Evolutionary conservation across 2,797 vertebrate genomes (phyloP).

Genomic region (Argentina silus): DNA sequence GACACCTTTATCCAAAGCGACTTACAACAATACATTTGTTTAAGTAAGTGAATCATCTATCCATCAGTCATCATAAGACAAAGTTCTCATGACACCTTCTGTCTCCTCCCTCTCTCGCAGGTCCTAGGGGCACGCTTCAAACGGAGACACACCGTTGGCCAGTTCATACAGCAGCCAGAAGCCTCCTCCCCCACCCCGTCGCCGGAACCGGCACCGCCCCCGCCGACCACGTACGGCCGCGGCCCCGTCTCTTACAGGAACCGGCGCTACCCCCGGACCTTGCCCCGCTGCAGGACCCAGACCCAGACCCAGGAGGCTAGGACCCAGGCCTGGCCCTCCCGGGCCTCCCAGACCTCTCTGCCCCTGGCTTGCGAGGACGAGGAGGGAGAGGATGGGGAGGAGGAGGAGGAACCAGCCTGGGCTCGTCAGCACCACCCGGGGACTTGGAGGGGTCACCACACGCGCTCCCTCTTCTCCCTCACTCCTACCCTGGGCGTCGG

Average conservation of each 20-base stretch:
- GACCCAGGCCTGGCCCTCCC: constrained; percentile 39
- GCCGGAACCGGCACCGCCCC: constrained; percentile 48
- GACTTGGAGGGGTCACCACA: constrained; percentile 75
- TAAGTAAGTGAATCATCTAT: too few relatives aligned
- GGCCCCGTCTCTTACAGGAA: constrained; percentile 57
- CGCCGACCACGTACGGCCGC: constrained; percentile 46
- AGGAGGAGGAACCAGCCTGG: constrained; percentile 47
- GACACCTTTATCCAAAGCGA: too few relatives aligned
- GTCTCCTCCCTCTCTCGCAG: constrained; percentile 45
- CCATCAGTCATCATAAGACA: too few relatives aligned
- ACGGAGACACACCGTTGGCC: constrained; percentile 67
- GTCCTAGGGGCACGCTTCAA: constrained; percentile 58
- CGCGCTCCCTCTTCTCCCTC: constrained; percentile 87
- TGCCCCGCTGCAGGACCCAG: constrained; percentile 52
- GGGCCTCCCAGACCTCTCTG: constrained; percentile 57
- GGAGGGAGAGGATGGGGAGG: constrained; percentile 42
- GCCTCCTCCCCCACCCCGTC: constrained; percentile 39
- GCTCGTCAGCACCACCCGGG: constrained; percentile 37
- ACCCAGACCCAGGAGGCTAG: constrained; percentile 55
- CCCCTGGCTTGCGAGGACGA: constrained; percentile 55
- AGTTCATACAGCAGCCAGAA: constrained; percentile 39
- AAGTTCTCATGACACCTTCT: not conserved
- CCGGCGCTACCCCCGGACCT: constrained; percentile 53
- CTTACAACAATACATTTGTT: too few relatives aligned
- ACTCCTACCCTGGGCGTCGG: constrained; percentile 67